These are phyloP conservation scores for Scopus umbretta DNA, from an alignment of 2,113 vertebrate species.

Conservation along the genomic window DNA sequence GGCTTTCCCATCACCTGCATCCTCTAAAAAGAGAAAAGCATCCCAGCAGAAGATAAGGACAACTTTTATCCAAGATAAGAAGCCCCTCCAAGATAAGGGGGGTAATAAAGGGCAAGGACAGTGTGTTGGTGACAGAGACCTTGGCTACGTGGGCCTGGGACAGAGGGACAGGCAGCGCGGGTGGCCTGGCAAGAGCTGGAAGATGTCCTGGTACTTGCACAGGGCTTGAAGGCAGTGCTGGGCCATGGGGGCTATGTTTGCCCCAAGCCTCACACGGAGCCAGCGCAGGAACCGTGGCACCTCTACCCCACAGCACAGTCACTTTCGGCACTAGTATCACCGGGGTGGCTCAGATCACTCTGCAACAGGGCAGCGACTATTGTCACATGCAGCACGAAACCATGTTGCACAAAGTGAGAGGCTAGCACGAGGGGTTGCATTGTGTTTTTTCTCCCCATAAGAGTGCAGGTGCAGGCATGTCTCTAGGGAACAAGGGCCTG, in stretches of 20 bases:
- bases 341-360: background rate
- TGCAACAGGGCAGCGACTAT: background rate
- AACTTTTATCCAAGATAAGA: background rate
- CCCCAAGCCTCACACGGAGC: background rate
- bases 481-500: background rate
- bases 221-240: background rate
- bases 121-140: background rate
- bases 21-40: background rate
- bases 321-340: no score
- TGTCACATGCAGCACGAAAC: background rate
- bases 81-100: background rate
- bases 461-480: background rate
- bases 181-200: background rate
- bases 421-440: background rate
- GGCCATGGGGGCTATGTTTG: rapidly evolving
- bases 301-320: background rate
- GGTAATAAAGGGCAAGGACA: background rate
- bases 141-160: background rate
- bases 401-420: rapidly evolving
- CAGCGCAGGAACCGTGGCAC: background rate
- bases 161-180: background rate
- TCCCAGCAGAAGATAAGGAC: background rate
- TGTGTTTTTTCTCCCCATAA: background rate
- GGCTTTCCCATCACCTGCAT: background rate
- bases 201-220: background rate